Evolutionary conservation across 2,797 vertebrate species (phyloP).

Genomic region (Myotis pilosus): DNA sequence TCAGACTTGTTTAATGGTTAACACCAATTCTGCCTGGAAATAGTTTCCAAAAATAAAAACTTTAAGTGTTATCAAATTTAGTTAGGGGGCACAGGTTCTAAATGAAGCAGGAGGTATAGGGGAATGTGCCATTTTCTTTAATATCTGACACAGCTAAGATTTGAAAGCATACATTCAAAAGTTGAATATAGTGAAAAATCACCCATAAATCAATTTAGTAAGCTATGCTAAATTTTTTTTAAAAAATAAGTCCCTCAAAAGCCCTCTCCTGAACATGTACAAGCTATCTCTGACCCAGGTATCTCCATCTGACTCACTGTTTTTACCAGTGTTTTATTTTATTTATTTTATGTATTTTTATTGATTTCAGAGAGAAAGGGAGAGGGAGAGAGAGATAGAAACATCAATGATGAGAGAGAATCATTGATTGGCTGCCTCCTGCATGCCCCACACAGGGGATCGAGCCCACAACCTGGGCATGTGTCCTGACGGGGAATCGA

Average conservation of each 20-base stretch:
- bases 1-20: conserved; percentile 27
- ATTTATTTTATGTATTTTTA: neutral
- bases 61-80: conserved; percentile 51
- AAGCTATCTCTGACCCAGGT: neutral
- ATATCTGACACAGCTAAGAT: neutral
- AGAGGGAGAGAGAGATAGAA: too few relatives aligned
- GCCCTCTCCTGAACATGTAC: neutral
- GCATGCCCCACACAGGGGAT: too few relatives aligned
- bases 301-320: neutral
- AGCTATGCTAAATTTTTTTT: neutral
- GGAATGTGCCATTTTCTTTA: neutral
- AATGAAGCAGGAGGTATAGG: conserved; percentile 29
- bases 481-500: too few relatives aligned
- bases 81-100: conserved; percentile 27
- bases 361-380: too few relatives aligned
- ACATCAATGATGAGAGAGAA: too few relatives aligned
- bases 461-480: too few relatives aligned
- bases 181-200: neutral
- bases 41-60: conserved; percentile 60
- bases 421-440: too few relatives aligned
- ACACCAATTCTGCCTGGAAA: conserved; percentile 47
- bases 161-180: neutral
- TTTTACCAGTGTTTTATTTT: neutral
- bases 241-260: neutral
- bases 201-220: neutral